Percentiles rank a stretch among this genome's conserved stretches.
Evolutionary conservation across 2,888 invertebrate species (phyloP).

Genomic region (Drosophila kuntzei): DNA sequence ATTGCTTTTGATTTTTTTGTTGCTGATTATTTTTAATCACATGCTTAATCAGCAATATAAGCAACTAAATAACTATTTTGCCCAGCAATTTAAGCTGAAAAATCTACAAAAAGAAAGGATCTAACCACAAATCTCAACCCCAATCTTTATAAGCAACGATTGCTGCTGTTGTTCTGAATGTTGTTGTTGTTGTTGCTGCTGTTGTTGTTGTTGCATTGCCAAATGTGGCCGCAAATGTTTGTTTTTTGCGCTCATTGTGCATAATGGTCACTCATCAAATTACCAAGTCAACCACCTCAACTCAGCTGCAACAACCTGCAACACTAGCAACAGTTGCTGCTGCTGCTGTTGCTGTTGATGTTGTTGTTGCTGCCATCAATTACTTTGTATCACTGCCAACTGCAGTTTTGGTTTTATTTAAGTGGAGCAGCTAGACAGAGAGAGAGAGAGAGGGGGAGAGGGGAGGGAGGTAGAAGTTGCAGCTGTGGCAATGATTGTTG

Average conservation of each 20-base stretch:
- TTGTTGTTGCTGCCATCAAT: conserved; percentile 55
- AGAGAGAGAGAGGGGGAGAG: not conserved
- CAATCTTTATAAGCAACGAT: conserved; percentile 52
- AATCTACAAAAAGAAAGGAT: conserved; percentile 43
- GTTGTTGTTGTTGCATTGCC: conserved; percentile 50
- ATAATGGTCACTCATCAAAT: conserved; percentile 74
- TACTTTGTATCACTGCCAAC: conserved; percentile 58
- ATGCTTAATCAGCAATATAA: not conserved
- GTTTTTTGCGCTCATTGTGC: conserved; percentile 59
- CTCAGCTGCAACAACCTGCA: conserved; percentile 44
- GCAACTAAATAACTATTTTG: not conserved
- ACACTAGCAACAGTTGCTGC: conserved; percentile 45
- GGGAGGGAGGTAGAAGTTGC: conserved; percentile 50
- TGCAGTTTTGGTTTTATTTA: conserved; percentile 50
- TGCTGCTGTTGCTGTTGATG: conserved; percentile 35
- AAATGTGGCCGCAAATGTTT: conserved; percentile 61
- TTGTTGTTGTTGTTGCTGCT: conserved; percentile 26
- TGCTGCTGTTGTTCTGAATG: conserved; percentile 14
- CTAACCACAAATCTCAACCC: conserved; percentile 59
- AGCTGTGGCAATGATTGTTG: conserved; percentile 43
- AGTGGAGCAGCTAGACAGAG: conserved; percentile 42
- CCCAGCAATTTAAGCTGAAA: not conserved
- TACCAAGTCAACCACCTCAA: conserved; percentile 44
- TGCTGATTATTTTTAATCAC: conserved; percentile 5
- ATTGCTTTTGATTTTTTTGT: not conserved